These are phyloP conservation scores for Pteropus alecto DNA, from an alignment of 2,113 vertebrate species.

Conservation along the genomic window DNA sequence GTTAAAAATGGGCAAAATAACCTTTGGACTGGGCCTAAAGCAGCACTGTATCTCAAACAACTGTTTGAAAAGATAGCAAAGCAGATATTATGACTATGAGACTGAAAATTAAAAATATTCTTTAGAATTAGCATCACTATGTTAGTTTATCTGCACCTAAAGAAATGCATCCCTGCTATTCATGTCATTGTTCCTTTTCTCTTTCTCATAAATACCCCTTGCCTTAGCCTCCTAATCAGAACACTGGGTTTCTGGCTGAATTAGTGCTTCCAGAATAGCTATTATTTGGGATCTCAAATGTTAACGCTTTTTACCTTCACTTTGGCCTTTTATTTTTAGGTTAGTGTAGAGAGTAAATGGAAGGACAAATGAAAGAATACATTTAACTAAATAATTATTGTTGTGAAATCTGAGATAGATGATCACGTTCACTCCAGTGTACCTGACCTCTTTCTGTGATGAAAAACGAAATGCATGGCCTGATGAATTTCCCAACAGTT, in stretches of 20 bases:
- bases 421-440: neutral
- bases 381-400: neutral
- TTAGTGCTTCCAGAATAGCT: neutral
- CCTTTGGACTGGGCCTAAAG: neutral
- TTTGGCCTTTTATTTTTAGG: neutral
- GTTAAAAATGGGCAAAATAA: neutral
- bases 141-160: neutral
- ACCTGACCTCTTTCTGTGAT: neutral
- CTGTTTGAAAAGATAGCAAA: neutral
- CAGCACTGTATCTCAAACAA: neutral
- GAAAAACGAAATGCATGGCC: neutral
- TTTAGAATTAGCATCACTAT: neutral
- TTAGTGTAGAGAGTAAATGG: neutral
- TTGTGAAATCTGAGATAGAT: neutral
- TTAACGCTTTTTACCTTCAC: neutral
- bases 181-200: neutral
- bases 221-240: neutral
- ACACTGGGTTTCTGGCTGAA: neutral
- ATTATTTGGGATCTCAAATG: neutral
- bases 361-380: neutral
- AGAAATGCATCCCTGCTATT: neutral
- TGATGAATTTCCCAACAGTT: neutral
- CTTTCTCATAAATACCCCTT: neutral
- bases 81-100: neutral
- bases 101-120: neutral